Evolutionary conservation across 2,888 invertebrate species (phyloP), one percentile per base, ranked within the genome.

Genomic region (Masnerella sp.): DNA sequence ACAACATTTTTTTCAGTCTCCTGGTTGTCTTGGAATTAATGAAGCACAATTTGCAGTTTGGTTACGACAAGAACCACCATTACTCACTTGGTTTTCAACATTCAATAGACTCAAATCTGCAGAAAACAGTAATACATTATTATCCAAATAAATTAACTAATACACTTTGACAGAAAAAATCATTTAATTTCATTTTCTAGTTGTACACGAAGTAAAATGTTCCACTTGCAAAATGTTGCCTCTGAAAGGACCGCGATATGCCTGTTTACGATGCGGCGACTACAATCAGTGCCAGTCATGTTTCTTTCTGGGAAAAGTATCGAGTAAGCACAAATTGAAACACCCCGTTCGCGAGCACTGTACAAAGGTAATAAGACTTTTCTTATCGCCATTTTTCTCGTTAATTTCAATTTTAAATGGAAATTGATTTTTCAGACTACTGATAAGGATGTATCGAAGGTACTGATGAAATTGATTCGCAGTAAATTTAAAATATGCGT

Each of bases 281-380:
- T 93, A 91, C 81, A 90, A 91, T 80, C 90, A 92, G 78, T 93
- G 93, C 80, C 93, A 93, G 83, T 87, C 88, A 25, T 93, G 93
- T 84, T 93, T 93, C 85, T 90, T 93, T 67, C 88, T 89, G 62
- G 92, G 92, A 1, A 88, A 89, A 79, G 88, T 87, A 18, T 91
- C 89, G 68, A 89, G 90, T 78, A 89, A 90, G 28, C 93, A 93
- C 82, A 93, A 92, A 84, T 82, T 91, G 36, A 89, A 90, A 43
- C 93, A 93, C 86, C 90, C 91, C 2, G 90, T 92, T 83, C 90
- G 91, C 80, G 93, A 93, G 85, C 91, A 91, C 83, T 92, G 91
- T 80, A 87, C 87, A 4, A 88, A 89, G 83, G 89, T 89, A 83
- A 77, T 40, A n/a, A n/a, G n/a, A n/a, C n/a, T n/a, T n/a, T n/a